These are phyloP conservation scores for Lutraria lutraria DNA, from an alignment of 2,888 invertebrate genomes.

Conservation along the genomic window DNA sequence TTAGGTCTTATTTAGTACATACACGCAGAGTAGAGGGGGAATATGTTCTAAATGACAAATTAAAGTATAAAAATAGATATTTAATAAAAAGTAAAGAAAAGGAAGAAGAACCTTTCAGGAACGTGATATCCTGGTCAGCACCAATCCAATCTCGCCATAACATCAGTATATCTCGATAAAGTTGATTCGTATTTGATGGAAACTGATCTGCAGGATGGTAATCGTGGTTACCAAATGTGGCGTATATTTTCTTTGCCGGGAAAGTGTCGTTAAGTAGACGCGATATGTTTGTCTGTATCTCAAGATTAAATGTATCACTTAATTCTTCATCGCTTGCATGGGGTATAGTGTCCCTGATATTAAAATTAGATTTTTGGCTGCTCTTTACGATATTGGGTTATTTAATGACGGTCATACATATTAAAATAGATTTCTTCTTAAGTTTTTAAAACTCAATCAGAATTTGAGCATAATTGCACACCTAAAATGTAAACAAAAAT, in stretches of 20 bases:
- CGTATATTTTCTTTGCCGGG: slow-evolving; percentile 93
- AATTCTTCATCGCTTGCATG: slow-evolving; percentile 91
- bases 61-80: too few relatives aligned
- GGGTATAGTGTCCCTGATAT: slow-evolving; percentile 92
- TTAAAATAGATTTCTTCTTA: too few relatives aligned
- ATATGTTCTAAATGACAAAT: too few relatives aligned
- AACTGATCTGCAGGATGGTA: slow-evolving; percentile 88
- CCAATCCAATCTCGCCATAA: slow-evolving; percentile 91
- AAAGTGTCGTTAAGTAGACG: slow-evolving; percentile 89
- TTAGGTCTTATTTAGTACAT: too few relatives aligned
- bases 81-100: too few relatives aligned
- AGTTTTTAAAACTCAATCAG: too few relatives aligned
- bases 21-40: too few relatives aligned
- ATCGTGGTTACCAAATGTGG: slow-evolving; percentile 96
- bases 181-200: slow-evolving; percentile 86
- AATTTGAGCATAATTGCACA: too few relatives aligned
- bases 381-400: too few relatives aligned
- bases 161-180: slow-evolving; percentile 90
- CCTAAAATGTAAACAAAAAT: too few relatives aligned
- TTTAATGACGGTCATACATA: too few relatives aligned
- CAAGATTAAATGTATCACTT: slow-evolving; percentile 90
- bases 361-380: neutral
- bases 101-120: slow-evolving; percentile 90
- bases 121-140: slow-evolving; percentile 93
- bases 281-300: slow-evolving; percentile 91